phyloP scores from a whole-genome alignment of 2,797 vertebrate genomes.

The Selene dorsalis region DNA sequence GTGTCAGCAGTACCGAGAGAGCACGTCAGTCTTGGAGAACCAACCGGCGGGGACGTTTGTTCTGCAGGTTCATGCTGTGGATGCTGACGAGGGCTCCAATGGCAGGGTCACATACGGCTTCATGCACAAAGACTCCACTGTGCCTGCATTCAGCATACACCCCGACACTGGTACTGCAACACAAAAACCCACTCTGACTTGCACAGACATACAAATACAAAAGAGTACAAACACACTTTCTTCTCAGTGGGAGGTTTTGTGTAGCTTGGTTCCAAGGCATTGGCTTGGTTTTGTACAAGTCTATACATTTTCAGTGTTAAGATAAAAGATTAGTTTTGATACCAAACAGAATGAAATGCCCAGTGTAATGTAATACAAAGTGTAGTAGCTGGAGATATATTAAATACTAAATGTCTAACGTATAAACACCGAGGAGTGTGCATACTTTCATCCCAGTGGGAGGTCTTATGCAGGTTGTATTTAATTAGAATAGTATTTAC shows the following conservation, averaged over 20 bases:
- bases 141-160: conserved; percentile 90
- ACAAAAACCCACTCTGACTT: not conserved
- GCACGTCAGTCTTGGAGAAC: conserved; percentile 90
- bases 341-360: not conserved
- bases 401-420: not conserved
- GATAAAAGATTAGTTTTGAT: not conserved
- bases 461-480: not conserved
- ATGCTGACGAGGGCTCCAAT: conserved; percentile 91
- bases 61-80: conserved; percentile 90
- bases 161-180: conserved; percentile 88
- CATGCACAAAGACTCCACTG: conserved; percentile 90
- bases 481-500: not conserved
- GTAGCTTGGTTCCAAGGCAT: not conserved
- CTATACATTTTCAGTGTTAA: not conserved
- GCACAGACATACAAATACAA: not conserved
- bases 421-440: not conserved
- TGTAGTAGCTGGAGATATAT: too few relatives aligned
- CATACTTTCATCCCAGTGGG: not conserved
- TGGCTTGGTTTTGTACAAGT: not conserved
- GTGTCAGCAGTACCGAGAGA: conserved; percentile 90
- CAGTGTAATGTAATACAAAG: not conserved
- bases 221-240: too few relatives aligned
- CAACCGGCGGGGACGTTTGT: conserved; percentile 89
- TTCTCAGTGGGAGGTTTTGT: too few relatives aligned
- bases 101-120: conserved; percentile 91